Percentiles rank a stretch among this genome's conserved stretches.
phyloP scores from a whole-genome alignment of 2,113 vertebrate genomes.

The Sceloporus tristichus region DNA sequence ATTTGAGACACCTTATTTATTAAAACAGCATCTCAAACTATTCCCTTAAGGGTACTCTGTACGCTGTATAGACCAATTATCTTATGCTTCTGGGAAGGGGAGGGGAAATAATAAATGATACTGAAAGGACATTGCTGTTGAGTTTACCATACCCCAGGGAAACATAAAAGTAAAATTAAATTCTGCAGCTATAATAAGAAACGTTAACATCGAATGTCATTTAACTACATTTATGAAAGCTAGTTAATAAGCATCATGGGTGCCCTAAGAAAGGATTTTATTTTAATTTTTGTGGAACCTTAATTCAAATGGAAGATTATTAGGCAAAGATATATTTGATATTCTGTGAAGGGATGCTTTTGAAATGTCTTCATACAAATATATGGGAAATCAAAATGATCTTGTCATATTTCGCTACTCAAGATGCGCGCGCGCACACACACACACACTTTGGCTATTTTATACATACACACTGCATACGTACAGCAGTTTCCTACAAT shows the following conservation, averaged over 20 bases:
- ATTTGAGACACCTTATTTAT: slow-evolving; percentile 35
- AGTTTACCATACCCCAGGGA: slow-evolving; percentile 61
- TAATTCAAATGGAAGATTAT: slow-evolving; percentile 43
- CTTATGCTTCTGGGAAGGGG: slow-evolving; percentile 29
- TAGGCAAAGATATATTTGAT: neutral
- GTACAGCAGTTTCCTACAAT: neutral
- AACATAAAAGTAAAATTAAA: slow-evolving; percentile 64
- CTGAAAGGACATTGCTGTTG: slow-evolving; percentile 43
- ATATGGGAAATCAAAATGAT: neutral
- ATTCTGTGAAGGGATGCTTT: neutral
- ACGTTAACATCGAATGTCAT: slow-evolving; percentile 56
- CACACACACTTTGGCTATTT: neutral
- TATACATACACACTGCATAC: neutral
- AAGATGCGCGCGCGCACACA: too few species aligned
- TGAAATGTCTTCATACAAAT: neutral
- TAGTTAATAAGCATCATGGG: slow-evolving; percentile 58
- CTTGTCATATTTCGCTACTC: neutral
- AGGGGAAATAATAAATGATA: slow-evolving; percentile 42
- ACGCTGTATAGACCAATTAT: slow-evolving; percentile 42
- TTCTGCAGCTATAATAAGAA: slow-evolving; percentile 55
- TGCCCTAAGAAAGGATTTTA: slow-evolving; percentile 54
- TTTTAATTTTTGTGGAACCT: slow-evolving; percentile 62
- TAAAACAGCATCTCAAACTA: slow-evolving; percentile 25
- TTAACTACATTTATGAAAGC: slow-evolving; percentile 61
- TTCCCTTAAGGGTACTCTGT: slow-evolving; percentile 8